Conservation (phyloP, 2,113 vertebrate species). For the Coreoperca whiteheadi region DNA sequence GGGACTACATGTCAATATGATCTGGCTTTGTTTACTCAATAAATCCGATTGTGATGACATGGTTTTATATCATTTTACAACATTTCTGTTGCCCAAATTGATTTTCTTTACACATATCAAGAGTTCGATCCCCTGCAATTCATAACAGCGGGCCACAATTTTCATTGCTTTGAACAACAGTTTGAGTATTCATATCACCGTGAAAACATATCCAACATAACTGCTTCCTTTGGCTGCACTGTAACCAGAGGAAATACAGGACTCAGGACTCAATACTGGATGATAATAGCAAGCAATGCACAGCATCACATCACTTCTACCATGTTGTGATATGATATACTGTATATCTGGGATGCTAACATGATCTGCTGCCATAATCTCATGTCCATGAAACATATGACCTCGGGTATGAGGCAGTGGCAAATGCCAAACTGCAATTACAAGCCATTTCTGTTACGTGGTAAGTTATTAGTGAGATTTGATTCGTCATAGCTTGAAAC, state of each 20-base stretch:
- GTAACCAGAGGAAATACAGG: too few species aligned
- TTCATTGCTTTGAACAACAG: too few species aligned
- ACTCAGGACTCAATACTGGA: too few species aligned
- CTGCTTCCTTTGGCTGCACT: too few species aligned
- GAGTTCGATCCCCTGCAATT: not conserved
- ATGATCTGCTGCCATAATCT: too few species aligned
- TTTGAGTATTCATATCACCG: too few species aligned
- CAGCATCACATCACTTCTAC: not conserved
- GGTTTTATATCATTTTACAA: not conserved
- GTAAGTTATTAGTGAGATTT: too few species aligned
- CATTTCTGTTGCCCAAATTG: not conserved
- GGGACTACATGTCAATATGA: not conserved
- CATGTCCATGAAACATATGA: too few species aligned
- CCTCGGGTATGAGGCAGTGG: not conserved
- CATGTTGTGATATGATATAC: not conserved
- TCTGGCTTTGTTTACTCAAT: not conserved
- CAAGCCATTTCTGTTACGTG: too few species aligned
- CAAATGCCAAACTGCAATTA: not conserved
- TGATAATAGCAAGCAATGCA: not conserved
- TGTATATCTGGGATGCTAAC: not conserved
- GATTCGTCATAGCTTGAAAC: too few species aligned
- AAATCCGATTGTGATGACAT: not conserved
- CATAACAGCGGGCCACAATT: too few species aligned
- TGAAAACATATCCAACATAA: too few species aligned
- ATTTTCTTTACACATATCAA: not conserved